Base-by-base conservation (phyloP, 2,113 vertebrate genomes). In the Symphodus melops region DNA sequence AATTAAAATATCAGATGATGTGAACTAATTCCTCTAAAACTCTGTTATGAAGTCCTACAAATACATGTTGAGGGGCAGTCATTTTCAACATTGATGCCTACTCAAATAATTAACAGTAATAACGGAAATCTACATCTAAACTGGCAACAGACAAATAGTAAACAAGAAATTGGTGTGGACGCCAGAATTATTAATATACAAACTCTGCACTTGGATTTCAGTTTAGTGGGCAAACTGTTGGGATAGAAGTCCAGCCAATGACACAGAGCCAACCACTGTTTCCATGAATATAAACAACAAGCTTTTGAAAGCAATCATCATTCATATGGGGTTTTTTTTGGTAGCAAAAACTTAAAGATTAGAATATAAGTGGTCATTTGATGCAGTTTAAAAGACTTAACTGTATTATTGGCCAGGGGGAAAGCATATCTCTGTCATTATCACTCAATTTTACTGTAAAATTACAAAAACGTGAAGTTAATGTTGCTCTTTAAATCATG, bases 361-460 rank as follows among this genome's bases (percentile, higher is more conserved):
- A 42, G n/a, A 19, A 54, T 12, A 37, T 16, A 25, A 81, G 23
- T 44, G 44, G 58, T 53, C 39, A 77, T 49, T 10, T 58, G 23
- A 36, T 55, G 51, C 9, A 51, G 44, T 68, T 64, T 42, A 42
- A 53, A 21, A 63, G 21, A 51, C 9, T 13, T 14, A 59, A 56
- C 14, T 63, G 3, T 49, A 74, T 79, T 65, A 53, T 20, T 36
- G 9, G 49, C 61, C 9, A n/a, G 41, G 28, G 2, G 58, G 48
- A 70, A 54, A 61, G 25, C 20, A 65, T 83, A 74, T 3, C 12
- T 57, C 19, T 61, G 56, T 79, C 51, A 44, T 79, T 84, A 70
- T 60, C 60, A 70, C 76, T 78, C 64, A 64, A 63, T 82, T 84
- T 74, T 8, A 52, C 75, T 41, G 64, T 68, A 60, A 85, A 85